Conservation (phyloP, 2,113 vertebrate genomes). For the Cyanoramphus novaezelandiae region DNA sequence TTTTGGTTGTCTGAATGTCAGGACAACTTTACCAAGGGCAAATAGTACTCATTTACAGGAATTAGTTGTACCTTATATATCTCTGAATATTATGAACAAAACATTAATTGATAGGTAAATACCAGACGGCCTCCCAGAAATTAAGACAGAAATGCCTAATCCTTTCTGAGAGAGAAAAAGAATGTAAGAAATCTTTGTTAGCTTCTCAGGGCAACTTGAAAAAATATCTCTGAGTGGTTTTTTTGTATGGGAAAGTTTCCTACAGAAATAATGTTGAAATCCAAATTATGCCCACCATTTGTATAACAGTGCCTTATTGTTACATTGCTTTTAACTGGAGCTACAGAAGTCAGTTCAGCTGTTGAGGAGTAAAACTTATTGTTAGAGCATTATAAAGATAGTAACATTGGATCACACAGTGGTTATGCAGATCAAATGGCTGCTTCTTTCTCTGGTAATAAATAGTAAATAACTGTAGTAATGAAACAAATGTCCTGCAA, state of each 20-base stretch:
- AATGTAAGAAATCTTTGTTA: background rate
- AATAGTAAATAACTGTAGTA: background rate
- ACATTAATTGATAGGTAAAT: background rate
- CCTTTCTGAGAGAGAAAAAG: background rate
- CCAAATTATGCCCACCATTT: background rate
- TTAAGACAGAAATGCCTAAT: background rate
- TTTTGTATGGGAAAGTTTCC: background rate
- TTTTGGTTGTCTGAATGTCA: background rate
- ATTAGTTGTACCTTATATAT: background rate
- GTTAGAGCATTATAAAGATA: background rate
- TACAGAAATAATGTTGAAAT: background rate
- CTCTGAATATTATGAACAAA: background rate
- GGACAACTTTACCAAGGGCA: background rate
- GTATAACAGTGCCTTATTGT: background rate
- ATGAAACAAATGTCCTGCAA: background rate
- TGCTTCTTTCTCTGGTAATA: background rate
- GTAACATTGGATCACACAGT: background rate
- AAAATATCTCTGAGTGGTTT: background rate
- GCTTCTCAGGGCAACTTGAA: background rate
- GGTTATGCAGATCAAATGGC: background rate
- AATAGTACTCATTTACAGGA: background rate
- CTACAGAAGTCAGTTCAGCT: background rate
- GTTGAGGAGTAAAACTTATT: conserved; percentile 7
- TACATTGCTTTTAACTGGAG: background rate
- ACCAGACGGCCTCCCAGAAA: background rate